Evolutionary conservation across 2,888 invertebrate genomes (phyloP), one percentile per base, ranked within the genome.

Genomic region (Drosophila tripunctata): DNA sequence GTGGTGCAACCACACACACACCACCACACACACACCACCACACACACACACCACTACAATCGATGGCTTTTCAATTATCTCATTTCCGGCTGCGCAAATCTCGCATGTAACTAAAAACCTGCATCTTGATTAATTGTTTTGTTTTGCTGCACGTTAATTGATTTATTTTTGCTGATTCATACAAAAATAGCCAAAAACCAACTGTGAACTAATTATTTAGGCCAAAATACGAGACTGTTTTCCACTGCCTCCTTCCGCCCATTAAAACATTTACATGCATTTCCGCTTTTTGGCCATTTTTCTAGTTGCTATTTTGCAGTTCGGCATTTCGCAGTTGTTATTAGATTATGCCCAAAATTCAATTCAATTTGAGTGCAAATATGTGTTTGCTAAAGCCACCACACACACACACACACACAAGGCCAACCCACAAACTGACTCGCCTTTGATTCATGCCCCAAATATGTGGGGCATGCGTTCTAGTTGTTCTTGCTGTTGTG

Each of bases 341-440:
- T 81, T 80, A 75, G 82, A 75, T 80, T 82, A 82, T 78, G 72
- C 54, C 63, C 31, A 60, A 70, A 77, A 86, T 83, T 70, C 84
- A 77, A 83, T 82, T 87, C 60, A 68, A 70, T 84, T 87, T 78
- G 81, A 83, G 87, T 83, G 87, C 87, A 84, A 81, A 81, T 81
- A 79, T 86, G 78, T 81, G 86, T 86, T 82, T 54, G 55, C 69
- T 56, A 76, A 61, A 66, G 72, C 71, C 66, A 41, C 76, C 69
- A 38, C 77, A 60, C 27, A 24, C 24, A 24, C 24, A 1, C 1
- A 7, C 24, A 24, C 7, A 5, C 8, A 22, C 24, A 5, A 17
- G 8, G 5, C 38, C 22, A 5, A 17, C 27, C 7, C 27, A 30
- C 14, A 15, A 21, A 27, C 55, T 48, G 41, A 41, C 56, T 30